Base-by-base conservation (phyloP, 1,140 invertebrate genomes). In the Armadillidium nasatum region DNA sequence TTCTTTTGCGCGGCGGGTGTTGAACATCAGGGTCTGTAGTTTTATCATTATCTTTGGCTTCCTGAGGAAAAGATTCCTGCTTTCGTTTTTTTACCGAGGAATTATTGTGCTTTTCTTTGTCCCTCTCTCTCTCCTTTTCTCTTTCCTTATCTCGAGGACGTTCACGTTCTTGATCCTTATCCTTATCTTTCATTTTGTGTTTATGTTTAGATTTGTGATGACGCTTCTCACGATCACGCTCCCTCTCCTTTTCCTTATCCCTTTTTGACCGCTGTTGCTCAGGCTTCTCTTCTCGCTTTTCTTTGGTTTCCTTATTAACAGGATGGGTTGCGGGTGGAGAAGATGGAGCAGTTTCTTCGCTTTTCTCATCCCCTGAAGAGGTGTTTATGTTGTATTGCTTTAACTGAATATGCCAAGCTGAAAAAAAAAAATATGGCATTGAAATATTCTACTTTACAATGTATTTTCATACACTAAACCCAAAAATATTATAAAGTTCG, bases 371-470 rank as follows among this genome's bases (percentile, higher is more conserved):
- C 6, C n/a, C 71, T 60, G 46, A 23, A 21, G 9, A 2, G 13
- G 44, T 10, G 4, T 54, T 46, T n/a, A n/a, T n/a, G 76, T 76
- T 73, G 71, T 81, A 81, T 67, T 80, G 76, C 67, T 81, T 80
- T 15, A 81, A 74, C 68, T 80, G 81, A 11, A 81, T 78, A 60
- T 81, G 81, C 81, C 81, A 81, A 4, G 81, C 81, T 81, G 79
- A 4, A 68, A 79, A 73, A 72, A 46, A 33, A 33, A 44, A 72
- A n/a, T n/a, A n/a, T n/a, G n/a, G n/a, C n/a, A n/a, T n/a, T n/a
- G n/a, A n/a, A n/a, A n/a, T n/a, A n/a, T n/a, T n/a, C n/a, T n/a
- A n/a, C n/a, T n/a, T n/a, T n/a, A n/a, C n/a, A n/a, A n/a, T n/a
- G n/a, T n/a, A n/a, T n/a, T n/a, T n/a, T n/a, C n/a, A n/a, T n/a